Base-by-base conservation (phyloP, 2,797 vertebrate species). In the Labroides dimidiatus region DNA sequence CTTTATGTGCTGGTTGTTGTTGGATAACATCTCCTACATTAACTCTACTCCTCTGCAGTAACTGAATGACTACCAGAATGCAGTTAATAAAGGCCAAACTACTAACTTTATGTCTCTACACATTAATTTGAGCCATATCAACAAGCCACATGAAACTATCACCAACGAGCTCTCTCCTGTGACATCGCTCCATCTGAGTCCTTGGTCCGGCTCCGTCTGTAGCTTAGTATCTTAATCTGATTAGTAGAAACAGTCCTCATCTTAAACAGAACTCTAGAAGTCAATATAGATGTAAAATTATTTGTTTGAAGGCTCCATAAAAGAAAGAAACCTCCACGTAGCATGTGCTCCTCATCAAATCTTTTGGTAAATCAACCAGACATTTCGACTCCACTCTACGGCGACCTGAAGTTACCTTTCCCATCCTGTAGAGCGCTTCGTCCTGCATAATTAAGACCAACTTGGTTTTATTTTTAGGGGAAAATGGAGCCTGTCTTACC, bases 401-500 rank as follows among this genome's bases (percentile, higher is more conserved):
- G 10, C 0, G 14, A 69, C 56, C 61, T 42, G 17, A 2, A 27
- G 44, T 17, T 10, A 13, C 48, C 19, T 52, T 45, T 42, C 27
- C 17, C 20, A 27, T 77, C 37, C 45, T 65, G 53, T 58, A 5
- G 52, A 66, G 70, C 44, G 69, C 69, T 44, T 62, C 64, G 63
- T 71, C 54, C n/a, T 84, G 65, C 61, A 84, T 87, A 84, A 89
- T 89, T 84, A 80, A 84, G 51, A 79, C 24, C 53, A 68, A 74
- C 69, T 73, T 58, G n/a, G 11, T 72, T 68, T 81, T 85, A 72
- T 73, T 83, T 83, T 85, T 69, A 69, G 74, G 62, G 47, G 33
- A 64, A 77, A 75, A 55, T 69, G 44, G 53, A 33, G 69, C 72
- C 23, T 77, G 67, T 17, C 52, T 73, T 53, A 56, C 68, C 72